Percentiles rank a stretch among this genome's conserved stretches.
Evolutionary conservation across 2,113 vertebrate genomes (phyloP).

Genomic region (Willisornis vidua): DNA sequence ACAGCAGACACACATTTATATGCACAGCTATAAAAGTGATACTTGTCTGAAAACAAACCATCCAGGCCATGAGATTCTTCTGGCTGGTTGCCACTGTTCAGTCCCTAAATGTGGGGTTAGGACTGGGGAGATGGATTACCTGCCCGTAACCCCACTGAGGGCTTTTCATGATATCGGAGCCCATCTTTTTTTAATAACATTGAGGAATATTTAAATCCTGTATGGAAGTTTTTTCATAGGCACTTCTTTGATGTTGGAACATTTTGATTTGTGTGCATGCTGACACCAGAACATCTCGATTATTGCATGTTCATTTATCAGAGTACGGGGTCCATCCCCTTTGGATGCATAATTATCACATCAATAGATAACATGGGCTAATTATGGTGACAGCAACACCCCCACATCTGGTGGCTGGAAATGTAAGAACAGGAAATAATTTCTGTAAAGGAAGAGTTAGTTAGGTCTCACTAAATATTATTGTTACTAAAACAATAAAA

Average conservation of each 20-base stretch:
- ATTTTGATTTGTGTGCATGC: slow-evolving; percentile 58
- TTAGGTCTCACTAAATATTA: background rate
- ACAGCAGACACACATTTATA: background rate
- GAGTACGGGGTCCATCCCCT: background rate
- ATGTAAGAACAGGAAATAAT: background rate
- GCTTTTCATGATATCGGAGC: slow-evolving; percentile 38
- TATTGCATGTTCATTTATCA: slow-evolving; percentile 32
- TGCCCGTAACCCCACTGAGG: slow-evolving; percentile 15
- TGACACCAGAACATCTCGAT: slow-evolving; percentile 59
- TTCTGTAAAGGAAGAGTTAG: background rate
- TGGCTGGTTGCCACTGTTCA: slow-evolving; percentile 45
- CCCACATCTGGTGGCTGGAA: background rate
- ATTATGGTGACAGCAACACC: background rate
- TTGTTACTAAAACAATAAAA: background rate
- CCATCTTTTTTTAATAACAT: slow-evolving; percentile 55
- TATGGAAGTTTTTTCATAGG: slow-evolving; percentile 6
- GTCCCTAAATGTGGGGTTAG: slow-evolving; percentile 21
- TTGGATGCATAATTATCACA: background rate
- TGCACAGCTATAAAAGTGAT: background rate
- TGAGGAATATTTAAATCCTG: slow-evolving; percentile 41
- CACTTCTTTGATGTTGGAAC: slow-evolving; percentile 36
- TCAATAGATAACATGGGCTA: background rate
- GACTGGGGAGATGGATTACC: slow-evolving; percentile 48
- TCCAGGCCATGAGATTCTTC: background rate
- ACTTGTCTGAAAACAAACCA: slow-evolving; percentile 35